Conservation (phyloP, 2,797 vertebrate species). For the Eremophila alpestris region DNA sequence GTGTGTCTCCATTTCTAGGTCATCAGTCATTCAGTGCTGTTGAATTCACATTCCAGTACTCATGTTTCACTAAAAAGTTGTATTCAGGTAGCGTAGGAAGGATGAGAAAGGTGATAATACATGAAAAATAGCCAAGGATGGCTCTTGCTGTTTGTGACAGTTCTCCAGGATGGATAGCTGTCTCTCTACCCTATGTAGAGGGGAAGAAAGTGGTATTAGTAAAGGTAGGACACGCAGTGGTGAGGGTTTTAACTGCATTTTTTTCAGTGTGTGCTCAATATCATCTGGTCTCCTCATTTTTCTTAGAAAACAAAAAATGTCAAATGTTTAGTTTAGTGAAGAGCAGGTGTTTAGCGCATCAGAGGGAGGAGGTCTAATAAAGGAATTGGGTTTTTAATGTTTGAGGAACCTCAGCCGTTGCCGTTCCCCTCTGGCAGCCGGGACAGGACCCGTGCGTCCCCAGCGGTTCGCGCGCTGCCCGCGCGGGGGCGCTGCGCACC, state of each 20-base stretch:
- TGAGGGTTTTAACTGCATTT: neutral
- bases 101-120: neutral
- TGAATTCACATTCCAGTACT: neutral
- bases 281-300: neutral
- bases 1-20: neutral
- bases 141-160: neutral
- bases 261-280: neutral
- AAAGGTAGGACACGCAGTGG: neutral
- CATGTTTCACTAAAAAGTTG: neutral
- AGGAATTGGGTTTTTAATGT: neutral
- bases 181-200: neutral
- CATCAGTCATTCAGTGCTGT: neutral
- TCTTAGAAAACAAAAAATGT: neutral
- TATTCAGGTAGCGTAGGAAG: neutral
- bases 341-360: neutral
- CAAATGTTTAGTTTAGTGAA: neutral
- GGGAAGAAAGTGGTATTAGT: neutral
- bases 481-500: neutral
- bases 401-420: rapidly evolving
- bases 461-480: neutral
- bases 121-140: neutral
- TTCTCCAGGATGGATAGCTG: neutral
- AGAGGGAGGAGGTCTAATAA: neutral
- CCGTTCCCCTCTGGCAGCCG: neutral
- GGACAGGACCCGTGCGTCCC: neutral